Base-by-base conservation (phyloP, 2,113 vertebrate species). In the Aplodontia rufa region DNA sequence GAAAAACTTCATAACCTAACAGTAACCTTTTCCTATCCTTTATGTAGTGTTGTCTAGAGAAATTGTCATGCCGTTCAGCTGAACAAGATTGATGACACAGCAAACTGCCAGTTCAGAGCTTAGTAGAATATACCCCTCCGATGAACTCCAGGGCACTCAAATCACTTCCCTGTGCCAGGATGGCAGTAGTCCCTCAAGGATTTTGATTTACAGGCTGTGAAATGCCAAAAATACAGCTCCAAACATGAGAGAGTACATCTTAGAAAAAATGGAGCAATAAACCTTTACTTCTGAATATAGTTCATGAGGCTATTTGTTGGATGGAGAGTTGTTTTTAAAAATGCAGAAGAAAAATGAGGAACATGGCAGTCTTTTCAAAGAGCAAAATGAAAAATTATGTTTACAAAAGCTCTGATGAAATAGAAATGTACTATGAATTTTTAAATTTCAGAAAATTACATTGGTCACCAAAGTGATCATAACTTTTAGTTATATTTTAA, bases 81-180 rank as follows among this genome's bases (percentile, higher is more conserved):
- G 96, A 95, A 91, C 64, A 96, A 97, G 97, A 98, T 84, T 95
- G 97, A 96, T 97, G 96, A 96, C 91, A 94, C 85, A 96, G 95
- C 85, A 78, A 83, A 92, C 62, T 58, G 64, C 69, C 20, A 32
- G 53, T 14, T 58, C 42, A 68, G 42, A 82, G 72, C 69, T 90
- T 62, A 37, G 90, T 69, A 72, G 86, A 94, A 78, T 80, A 74
- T 16, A 87, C 58, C 49, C 92, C 69, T 86, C 79, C 62, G 7
- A 3, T 47, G 91, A 91, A 91, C 82, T 88, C 72, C 24, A 3
- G 88, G 37, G 32, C 69, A n/a, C 28, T 84, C 71, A 58, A 79
- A 93, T 89, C 91, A 96, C 83, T 76, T 87, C 45, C 40, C 28
- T 45, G 30, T 58, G 30, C n/a, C 49, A 17, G 28, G 53, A 94